Evolutionary conservation across 2,113 vertebrate species (phyloP), one percentile per base, ranked within the genome.

Genomic region (Xyliphius kryptos): DNA sequence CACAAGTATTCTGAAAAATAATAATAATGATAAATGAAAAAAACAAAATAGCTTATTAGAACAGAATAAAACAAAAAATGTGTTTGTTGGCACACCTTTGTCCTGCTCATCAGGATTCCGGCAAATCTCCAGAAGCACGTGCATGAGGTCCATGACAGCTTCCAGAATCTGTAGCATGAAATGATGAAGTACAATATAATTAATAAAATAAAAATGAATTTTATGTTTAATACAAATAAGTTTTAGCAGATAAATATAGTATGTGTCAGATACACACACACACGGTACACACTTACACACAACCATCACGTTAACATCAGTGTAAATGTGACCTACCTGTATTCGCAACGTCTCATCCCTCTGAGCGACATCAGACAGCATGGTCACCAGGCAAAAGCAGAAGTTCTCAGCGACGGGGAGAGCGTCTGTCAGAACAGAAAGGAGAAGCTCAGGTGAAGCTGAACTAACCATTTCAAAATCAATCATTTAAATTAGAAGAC

Each of bases 401-500:
- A 98, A 98, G 76, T 87, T 97, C 84, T 98, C 95, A 46, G 95
- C 90, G 9, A 97, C 83, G 2, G 96, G 94, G 69, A 99, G 96
- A 1, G 76, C 70, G 3, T 90, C 96, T 99, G 75, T 49, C 75
- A 8, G 1, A 10, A 54, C 11, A 52, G n/a, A 10, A 38, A 26
- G 6, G 37, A 51, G 3, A 15, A 49, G 49, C 21, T 22, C 16
- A 17, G 40, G 9, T 1, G 9, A 5, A 3, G 47, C 14, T 5
- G 5, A 14, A 40, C 26, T n/a, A 11, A 2, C 3, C 2, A 3
- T 40, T 46, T 40, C 16, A 19, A 9, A 21, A 49, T 5, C 2
- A 56, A 21, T 16, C 11, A 26, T 17, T 10, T 7, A 32, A 9
- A 32, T 32, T 32, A 32, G 15, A 59, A 47, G 10, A 32, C n/a